Evolutionary conservation across 2,888 invertebrate species (phyloP), one percentile per base, ranked within the genome.

Genomic region (Nomada flava): DNA sequence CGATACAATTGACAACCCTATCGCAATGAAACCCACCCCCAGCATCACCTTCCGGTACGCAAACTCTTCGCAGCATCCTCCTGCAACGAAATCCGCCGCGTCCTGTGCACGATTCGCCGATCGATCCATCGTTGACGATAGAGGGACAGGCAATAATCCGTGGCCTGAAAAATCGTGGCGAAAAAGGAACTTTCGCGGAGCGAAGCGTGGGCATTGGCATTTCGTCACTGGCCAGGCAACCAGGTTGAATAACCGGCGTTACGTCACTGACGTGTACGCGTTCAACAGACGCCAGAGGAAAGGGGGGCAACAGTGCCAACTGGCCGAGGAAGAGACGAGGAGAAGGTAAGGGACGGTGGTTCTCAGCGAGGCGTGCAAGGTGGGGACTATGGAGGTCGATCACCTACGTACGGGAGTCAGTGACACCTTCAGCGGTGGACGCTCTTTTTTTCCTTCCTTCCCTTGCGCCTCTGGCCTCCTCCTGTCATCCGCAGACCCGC

Each of bases 231-330:
- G 89, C 85, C 89, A 85, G 87, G 91, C 89, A 87, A 88, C 91
- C 92, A 92, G 92, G 93, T 93, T 93, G 93, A 93, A 93, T 93
- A 93, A 93, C 93, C 93, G 92, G 88, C 90, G 89, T 93, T 93
- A 93, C 93, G 93, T 93, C 93, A 93, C 88, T 90, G 91, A 89
- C 89, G 88, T 65, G 73, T 73, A 62, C 90, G 91, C 91, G 90
- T 89, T 88, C 86, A 76, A 84, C 79, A 74, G 84, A 84, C 84
- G 72, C 53, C 53, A 78, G 69, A 82, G 82, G 84, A 83, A 79
- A 88, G 85, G 64, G 85, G 83, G 82, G 79, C 83, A 88, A 86
- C 77, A 81, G 84, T 82, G 88, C 76, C 85, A 85, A 79, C 65
- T 20, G 65, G 55, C 81, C 52, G 80, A 67, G 70, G 83, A 69